Base-by-base conservation (phyloP, 2,797 vertebrate species). In the Hypotaenidia philippensis region DNA sequence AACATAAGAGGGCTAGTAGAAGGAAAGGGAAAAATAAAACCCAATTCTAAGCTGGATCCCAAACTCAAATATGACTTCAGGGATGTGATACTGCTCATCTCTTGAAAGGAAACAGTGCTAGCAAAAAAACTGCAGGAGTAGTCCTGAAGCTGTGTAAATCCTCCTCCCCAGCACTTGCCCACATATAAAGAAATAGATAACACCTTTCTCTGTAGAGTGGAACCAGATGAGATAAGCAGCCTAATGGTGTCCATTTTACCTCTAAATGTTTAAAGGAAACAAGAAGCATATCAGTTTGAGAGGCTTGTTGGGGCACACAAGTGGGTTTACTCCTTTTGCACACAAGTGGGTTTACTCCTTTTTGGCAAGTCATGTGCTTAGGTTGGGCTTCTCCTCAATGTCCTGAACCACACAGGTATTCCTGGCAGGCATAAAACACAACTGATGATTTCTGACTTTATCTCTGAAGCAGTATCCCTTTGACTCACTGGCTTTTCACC, bases 341-440 rank as follows among this genome's bases (percentile, higher is more conserved):
- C 34, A 34, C 0, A 0, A 6, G 5, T n/a, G 34, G 27, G 11
- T 34, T 77, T 32, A 19, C 16, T 9, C 7, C 16, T 59, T 59
- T 72, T 50, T 69, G 18, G 69, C 22, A 72, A 44, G 15, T 18
- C 18, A 7, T 14, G 9, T 13, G 20, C n/a, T 64, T 34, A 32
- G 50, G 36, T 5, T 15, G 20, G 9, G 9, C 9, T 31, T 40
- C 22, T 40, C 31, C 19, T 40, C 31, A 59, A 3, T 13, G 34
- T 69, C 34, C 12, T 53, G 65, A 72, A 7, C 3, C 31, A 10
- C 50, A 6, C 23, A 0, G 1, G 6, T 77, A 34, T 27, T 77
- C n/a, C 71, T 16, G 31, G 31, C 23, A 72, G 18, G 57, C 27
- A 41, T 52, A 41, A 84, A 85, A 14, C 8, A 65, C 6, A 59